Conservation (phyloP, 2,113 vertebrate genomes). For the Smithornis capensis region DNA sequence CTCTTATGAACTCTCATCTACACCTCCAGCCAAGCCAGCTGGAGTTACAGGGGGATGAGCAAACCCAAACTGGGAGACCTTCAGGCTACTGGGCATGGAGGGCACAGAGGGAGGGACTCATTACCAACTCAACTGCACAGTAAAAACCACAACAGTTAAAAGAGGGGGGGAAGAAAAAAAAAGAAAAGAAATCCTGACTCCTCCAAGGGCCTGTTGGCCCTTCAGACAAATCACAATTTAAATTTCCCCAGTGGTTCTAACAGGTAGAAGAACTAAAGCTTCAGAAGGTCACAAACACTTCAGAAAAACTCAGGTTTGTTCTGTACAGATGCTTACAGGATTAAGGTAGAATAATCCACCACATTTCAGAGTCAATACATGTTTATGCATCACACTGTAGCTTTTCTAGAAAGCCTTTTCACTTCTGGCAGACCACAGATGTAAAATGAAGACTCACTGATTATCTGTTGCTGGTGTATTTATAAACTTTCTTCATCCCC, state of each 20-base stretch:
- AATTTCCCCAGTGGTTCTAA: not conserved
- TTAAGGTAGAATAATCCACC: not conserved
- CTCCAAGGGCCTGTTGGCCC: not conserved
- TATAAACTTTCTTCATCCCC: constrained; percentile 33
- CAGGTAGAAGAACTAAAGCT: not conserved
- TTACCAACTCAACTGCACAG: not conserved
- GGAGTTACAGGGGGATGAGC: not conserved
- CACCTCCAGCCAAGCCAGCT: not conserved
- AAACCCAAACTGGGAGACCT: not conserved
- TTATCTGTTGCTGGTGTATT: not conserved
- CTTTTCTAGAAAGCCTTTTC: not conserved
- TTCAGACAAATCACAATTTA: not conserved
- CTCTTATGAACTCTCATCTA: not conserved
- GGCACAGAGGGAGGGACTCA: not conserved
- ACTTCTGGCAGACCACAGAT: not conserved
- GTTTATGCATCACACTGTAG: not conserved
- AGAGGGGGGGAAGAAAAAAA: too few relatives aligned
- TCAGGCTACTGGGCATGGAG: not conserved
- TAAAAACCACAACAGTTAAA: not conserved
- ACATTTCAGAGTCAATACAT: not conserved
- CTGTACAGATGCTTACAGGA: not conserved
- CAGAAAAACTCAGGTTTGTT: not conserved
- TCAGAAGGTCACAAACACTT: not conserved
- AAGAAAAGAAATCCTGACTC: too few relatives aligned
- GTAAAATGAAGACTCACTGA: not conserved